Percentiles rank a stretch among this genome's conserved stretches.
phyloP scores from a whole-genome alignment of 2,113 vertebrate genomes.

The Tetrax tetrax region DNA sequence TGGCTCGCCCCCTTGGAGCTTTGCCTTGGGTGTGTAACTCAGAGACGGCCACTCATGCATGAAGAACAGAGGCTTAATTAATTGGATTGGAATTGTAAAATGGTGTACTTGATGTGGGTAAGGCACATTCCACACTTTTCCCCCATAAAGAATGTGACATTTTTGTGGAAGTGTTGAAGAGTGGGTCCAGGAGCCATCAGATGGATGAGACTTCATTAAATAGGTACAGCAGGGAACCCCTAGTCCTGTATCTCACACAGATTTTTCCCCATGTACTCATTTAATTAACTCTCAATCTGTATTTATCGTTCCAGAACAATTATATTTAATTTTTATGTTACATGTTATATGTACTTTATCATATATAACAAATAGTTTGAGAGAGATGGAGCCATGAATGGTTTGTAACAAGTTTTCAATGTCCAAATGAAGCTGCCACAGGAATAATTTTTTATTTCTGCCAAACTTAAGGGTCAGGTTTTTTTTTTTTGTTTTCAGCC shows the following conservation, averaged over 20 bases:
- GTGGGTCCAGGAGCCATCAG: constrained; percentile 66
- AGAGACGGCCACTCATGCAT: constrained; percentile 64
- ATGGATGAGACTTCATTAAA: constrained; percentile 74
- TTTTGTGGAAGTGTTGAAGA: constrained; percentile 72
- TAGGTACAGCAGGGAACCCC: constrained; percentile 64
- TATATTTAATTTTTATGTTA: constrained; percentile 70
- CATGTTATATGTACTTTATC: constrained; percentile 71
- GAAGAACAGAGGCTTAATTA: constrained; percentile 73
- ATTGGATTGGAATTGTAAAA: constrained; percentile 74
- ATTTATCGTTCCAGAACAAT: constrained; percentile 68
- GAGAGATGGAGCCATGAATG: constrained; percentile 65
- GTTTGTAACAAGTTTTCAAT: constrained; percentile 74
- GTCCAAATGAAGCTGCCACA: constrained; percentile 71
- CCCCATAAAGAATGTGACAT: constrained; percentile 73
- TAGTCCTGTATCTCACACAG: constrained; percentile 34
- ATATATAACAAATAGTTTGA: constrained; percentile 72
- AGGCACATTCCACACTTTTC: constrained; percentile 64
- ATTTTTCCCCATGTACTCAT: background rate
- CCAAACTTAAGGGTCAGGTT: constrained; percentile 44
- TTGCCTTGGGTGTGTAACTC: constrained; percentile 58
- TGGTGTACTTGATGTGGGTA: constrained; percentile 66
- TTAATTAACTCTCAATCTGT: constrained; percentile 67
- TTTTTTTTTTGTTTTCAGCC: constrained; percentile 42
- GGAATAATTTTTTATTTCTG: constrained; percentile 75
- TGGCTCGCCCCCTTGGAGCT: constrained; percentile 56